Evolutionary conservation across 2,888 invertebrate species (phyloP), one percentile per base, ranked within the genome.

Genomic region (Lithophane leautieri): DNA sequence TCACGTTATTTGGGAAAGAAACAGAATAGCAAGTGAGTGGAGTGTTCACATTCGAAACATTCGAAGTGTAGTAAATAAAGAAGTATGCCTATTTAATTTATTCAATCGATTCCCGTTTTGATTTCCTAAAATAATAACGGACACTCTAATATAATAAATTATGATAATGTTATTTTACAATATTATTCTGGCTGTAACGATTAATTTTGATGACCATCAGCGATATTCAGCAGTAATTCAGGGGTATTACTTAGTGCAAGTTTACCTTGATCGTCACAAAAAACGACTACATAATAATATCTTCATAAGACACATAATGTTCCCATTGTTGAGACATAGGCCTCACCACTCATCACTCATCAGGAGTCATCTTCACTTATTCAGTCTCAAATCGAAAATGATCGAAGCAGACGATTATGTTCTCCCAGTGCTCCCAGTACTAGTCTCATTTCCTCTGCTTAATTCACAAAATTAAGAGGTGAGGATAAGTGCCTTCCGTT

Each of bases 1-100:
- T 86, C 78, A 81, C 78, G 78, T 81, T 83, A 78, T 86, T 86
- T 73, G 66, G 34, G 76, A 73, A 42, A 28, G 42, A 22, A n/a
- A 61, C 19, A 69, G 80, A 76, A 42, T 56, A 65, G 6, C 14
- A 2, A 61, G 7, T 4, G 14, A 72, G 4, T 77, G 68, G 71
- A 81, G 60, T 28, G 16, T 50, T 50, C 11, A 44, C 34, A 16
- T 34, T 14, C 1, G 1, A 50, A 11, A 44, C 34, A 16, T 34
- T 14, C 1, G 1, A 50, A 11, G 25, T 2, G 14, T n/a, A n/a
- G 9, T n/a, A 42, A 42, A 44, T n/a, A 42, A 25, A 42, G 6
- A 63, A 42, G 6, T n/a, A 9, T 42, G n/a, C n/a, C 7, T 9
- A 9, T 16, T 40, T 22, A 22, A 8, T 34, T 34, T 50, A 19